Percentiles rank a stretch among this genome's conserved stretches.
phyloP scores from a whole-genome alignment of 2,113 vertebrate species.

The Mirounga angustirostris region DNA sequence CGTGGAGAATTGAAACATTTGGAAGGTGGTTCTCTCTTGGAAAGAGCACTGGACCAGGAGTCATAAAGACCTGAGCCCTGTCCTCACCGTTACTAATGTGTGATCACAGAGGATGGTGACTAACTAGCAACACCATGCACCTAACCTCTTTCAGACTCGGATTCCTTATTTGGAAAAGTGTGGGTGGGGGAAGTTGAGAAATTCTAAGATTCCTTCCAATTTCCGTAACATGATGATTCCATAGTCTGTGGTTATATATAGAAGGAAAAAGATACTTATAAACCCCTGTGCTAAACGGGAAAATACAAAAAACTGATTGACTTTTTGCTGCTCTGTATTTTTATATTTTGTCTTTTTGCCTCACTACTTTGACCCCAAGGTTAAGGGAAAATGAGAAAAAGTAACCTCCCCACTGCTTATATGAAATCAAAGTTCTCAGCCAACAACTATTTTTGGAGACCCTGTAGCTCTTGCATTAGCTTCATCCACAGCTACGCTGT shows the following conservation, averaged over 20 bases:
- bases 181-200: not conserved
- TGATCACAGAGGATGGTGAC: not conserved
- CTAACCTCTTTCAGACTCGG: not conserved
- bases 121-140: not conserved
- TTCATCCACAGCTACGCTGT: not conserved
- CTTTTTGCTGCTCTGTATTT: not conserved
- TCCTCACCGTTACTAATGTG: not conserved
- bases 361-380: not conserved
- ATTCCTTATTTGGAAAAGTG: constrained; percentile 35
- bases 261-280: not conserved
- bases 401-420: not conserved
- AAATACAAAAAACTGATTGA: not conserved
- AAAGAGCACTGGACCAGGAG: not conserved
- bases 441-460: not conserved
- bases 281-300: not conserved
- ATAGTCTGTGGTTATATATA: not conserved
- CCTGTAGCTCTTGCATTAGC: not conserved
- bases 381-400: constrained; percentile 12
- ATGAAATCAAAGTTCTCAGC: constrained; percentile 17
- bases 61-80: not conserved
- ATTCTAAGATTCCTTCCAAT: not conserved
- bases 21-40: not conserved
- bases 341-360: constrained; percentile 52
- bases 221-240: not conserved
- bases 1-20: not conserved